Percentiles rank a stretch among this genome's conserved stretches.
Conservation (phyloP, 2,113 vertebrate genomes). For the Vidua macroura region DNA sequence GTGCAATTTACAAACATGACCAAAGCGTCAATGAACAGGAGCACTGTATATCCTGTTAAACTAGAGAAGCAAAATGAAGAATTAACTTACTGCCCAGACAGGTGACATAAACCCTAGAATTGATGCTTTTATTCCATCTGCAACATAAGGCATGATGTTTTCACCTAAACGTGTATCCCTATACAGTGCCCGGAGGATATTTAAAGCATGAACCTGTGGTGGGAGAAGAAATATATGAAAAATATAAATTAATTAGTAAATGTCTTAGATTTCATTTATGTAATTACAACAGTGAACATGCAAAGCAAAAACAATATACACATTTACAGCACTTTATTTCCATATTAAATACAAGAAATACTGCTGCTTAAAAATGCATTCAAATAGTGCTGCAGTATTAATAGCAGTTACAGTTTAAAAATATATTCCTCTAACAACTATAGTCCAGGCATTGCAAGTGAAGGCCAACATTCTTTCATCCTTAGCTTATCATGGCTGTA, state of each 20-base stretch:
- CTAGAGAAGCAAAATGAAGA: not conserved
- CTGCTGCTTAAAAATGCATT: not conserved
- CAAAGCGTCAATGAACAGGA: not conserved
- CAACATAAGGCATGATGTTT: constrained; percentile 90
- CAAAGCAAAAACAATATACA: not conserved
- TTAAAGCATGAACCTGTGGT: constrained; percentile 91
- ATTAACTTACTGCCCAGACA: constrained; percentile 92
- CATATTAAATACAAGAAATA: not conserved
- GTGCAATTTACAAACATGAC: not conserved
- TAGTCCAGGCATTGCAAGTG: not conserved
- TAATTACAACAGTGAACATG: not conserved
- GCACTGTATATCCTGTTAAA: not conserved
- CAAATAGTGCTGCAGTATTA: not conserved
- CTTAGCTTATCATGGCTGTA: constrained; percentile 27
- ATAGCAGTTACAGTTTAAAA: not conserved
- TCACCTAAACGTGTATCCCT: constrained; percentile 92
- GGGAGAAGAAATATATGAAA: not conserved
- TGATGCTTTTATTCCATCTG: constrained; percentile 88
- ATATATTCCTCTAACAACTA: not conserved
- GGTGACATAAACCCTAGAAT: constrained; percentile 92
- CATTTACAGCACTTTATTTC: not conserved
- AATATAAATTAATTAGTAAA: not conserved
- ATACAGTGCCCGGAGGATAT: constrained; percentile 92
- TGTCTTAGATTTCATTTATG: not conserved
- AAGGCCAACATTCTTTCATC: constrained; percentile 29